A percentile compares a stretch with the other conserved stretches of the same genome.
These are phyloP conservation scores for Coecobrya sp. DNA, from an alignment of 2,888 invertebrate genomes.

Conservation along the genomic window DNA sequence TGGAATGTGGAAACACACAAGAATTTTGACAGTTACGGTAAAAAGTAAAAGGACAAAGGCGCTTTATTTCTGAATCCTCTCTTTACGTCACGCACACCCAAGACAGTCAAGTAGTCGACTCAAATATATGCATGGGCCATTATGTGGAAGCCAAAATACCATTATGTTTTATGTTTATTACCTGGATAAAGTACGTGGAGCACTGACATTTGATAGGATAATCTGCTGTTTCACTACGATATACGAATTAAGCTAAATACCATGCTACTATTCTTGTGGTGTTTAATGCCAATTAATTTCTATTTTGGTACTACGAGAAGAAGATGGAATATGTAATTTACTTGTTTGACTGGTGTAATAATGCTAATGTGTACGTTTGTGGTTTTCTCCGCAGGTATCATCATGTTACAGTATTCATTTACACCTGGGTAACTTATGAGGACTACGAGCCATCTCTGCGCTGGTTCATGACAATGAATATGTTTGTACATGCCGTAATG, in stretches of 20 bases:
- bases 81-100: background rate
- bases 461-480: slow-evolving; percentile 85
- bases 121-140: background rate
- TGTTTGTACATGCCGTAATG: slow-evolving; percentile 82
- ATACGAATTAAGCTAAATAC: background rate
- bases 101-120: background rate
- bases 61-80: background rate
- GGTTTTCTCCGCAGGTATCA: slow-evolving; percentile 87
- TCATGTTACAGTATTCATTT: slow-evolving; percentile 88
- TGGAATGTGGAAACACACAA: background rate
- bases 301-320: background rate
- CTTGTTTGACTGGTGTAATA: background rate
- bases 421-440: slow-evolving; percentile 88
- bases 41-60: background rate
- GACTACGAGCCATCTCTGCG: slow-evolving; percentile 85
- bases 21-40: background rate
- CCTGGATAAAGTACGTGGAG: background rate
- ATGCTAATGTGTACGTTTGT: background rate
- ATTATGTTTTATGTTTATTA: slow-evolving; percentile 34
- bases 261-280: background rate
- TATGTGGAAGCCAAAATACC: background rate
- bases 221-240: background rate
- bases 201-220: slow-evolving; percentile 48
- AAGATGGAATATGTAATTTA: background rate
- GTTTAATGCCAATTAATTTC: slow-evolving; percentile 34